Evolutionary conservation across 2,113 vertebrate genomes (phyloP).

Genomic region (Bos indicus): DNA sequence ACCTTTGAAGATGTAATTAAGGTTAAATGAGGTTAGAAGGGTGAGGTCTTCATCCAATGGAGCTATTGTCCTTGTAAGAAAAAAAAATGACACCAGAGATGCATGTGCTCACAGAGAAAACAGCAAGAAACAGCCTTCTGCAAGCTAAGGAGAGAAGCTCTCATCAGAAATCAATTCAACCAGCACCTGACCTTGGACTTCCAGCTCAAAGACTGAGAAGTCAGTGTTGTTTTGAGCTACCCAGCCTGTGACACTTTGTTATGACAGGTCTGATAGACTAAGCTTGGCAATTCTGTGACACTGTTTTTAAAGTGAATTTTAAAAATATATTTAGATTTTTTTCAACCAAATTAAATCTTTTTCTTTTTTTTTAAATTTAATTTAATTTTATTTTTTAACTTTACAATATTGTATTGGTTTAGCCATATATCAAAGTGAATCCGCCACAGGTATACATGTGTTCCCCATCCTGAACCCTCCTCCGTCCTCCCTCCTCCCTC

Average conservation of each 20-base stretch:
- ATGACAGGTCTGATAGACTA: background rate
- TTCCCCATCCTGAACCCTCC: no score
- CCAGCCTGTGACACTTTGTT: background rate
- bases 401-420: no score
- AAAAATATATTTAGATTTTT: background rate
- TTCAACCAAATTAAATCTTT: background rate
- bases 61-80: background rate
- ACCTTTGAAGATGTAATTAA: background rate
- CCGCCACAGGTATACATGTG: no score
- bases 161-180: background rate
- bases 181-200: background rate
- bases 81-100: no score
- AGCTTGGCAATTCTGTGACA: background rate
- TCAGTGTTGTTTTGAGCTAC: background rate
- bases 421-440: no score
- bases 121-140: background rate
- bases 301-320: background rate
- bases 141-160: background rate
- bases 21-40: no score
- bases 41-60: background rate
- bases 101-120: background rate
- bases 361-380: background rate
- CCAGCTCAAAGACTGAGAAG: background rate
- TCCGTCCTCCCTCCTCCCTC: no score
- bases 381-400: no score